A percentile compares a stretch with the other conserved stretches of the same genome.
Evolutionary conservation across 2,113 vertebrate species (phyloP).

Genomic region (Tretioscincus oriximinensis): DNA sequence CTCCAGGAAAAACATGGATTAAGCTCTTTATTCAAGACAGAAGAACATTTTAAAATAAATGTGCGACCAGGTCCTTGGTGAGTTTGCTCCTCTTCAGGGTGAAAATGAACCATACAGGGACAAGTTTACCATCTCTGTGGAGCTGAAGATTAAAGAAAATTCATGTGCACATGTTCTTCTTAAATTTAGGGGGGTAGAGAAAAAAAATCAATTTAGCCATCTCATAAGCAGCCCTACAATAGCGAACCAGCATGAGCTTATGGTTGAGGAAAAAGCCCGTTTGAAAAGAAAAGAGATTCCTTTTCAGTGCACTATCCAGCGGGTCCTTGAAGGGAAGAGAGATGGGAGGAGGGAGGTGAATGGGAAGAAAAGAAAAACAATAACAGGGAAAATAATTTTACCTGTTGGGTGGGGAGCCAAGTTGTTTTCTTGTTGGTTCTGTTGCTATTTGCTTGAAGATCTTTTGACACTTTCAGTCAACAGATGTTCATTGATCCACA

Average conservation of each 20-base stretch:
- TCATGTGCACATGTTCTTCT: slow-evolving; percentile 1
- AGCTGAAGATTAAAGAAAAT: background rate
- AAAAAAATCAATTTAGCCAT: slow-evolving; percentile 38
- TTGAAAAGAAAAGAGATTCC: slow-evolving; percentile 30
- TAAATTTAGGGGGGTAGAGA: slow-evolving; percentile 16
- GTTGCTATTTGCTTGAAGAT: slow-evolving; percentile 9
- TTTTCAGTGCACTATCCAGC: slow-evolving; percentile 22
- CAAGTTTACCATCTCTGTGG: background rate
- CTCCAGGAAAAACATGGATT: too few relatives aligned
- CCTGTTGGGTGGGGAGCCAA: slow-evolving; percentile 8
- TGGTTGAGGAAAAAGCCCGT: background rate
- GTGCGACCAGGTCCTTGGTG: background rate
- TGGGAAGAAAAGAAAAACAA: slow-evolving; percentile 4
- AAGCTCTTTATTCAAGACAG: too few relatives aligned
- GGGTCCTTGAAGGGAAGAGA: background rate
- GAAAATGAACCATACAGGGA: background rate
- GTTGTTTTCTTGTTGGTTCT: background rate
- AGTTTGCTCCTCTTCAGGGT: background rate
- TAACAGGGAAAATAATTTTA: slow-evolving; percentile 24
- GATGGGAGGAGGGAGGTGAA: too few relatives aligned
- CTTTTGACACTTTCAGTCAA: slow-evolving; percentile 4
- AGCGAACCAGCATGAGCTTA: slow-evolving; percentile 26
- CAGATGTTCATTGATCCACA: slow-evolving; percentile 7
- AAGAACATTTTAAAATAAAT: too few relatives aligned
- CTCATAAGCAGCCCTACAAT: slow-evolving; percentile 29